Evolutionary conservation across 2,888 invertebrate genomes (phyloP).

Genomic region (Griposia aprilina): DNA sequence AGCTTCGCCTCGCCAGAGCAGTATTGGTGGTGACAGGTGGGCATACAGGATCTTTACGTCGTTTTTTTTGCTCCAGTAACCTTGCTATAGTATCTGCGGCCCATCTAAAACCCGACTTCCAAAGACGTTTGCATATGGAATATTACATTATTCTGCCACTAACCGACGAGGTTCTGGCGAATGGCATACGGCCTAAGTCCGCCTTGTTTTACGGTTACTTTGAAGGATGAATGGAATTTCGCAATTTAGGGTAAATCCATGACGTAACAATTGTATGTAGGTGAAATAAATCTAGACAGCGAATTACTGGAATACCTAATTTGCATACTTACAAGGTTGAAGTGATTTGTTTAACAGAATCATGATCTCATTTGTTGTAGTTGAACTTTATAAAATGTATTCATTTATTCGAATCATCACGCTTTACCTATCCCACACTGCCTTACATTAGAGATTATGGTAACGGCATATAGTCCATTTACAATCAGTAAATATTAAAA

Average conservation of each 20-base stretch:
- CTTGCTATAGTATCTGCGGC: not conserved
- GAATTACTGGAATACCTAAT: conserved; percentile 78
- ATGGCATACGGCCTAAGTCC: not conserved
- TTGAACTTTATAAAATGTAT: conserved; percentile 65
- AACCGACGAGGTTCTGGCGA: not conserved
- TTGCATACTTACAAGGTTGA: conserved; percentile 78
- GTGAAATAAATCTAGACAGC: conserved; percentile 59
- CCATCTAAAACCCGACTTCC: not conserved
- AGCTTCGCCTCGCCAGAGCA: too few species aligned
- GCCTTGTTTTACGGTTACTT: not conserved
- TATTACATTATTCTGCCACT: not conserved
- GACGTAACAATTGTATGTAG: conserved; percentile 26
- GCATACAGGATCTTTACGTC: too few species aligned
- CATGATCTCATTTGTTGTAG: conserved; percentile 78
- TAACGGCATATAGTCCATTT: not conserved
- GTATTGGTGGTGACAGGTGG: too few species aligned
- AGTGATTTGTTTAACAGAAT: conserved; percentile 78
- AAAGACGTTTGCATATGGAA: not conserved
- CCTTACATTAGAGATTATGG: conserved; percentile 20
- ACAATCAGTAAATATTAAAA: not conserved
- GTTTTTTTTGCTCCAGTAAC: too few species aligned
- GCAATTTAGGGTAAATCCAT: conserved; percentile 5
- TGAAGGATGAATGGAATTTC: conserved; percentile 1
- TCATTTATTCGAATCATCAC: conserved; percentile 57
- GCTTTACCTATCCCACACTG: conserved; percentile 42